Evolutionary conservation across 2,113 vertebrate species (phyloP), one percentile per base, ranked within the genome.

Genomic region (Centrocercus urophasianus): DNA sequence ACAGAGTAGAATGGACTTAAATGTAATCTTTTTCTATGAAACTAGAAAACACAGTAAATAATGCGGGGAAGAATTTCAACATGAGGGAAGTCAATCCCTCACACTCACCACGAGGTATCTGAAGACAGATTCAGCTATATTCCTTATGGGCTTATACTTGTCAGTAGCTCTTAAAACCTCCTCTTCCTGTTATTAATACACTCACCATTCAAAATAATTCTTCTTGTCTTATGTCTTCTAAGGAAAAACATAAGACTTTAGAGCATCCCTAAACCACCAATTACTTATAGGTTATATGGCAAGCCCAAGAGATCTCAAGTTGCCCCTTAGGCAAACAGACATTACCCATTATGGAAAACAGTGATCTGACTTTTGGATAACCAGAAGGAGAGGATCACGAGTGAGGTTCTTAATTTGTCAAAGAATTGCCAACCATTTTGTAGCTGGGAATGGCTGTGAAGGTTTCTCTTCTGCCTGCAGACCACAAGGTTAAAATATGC

Each of bases 281-380:
- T 93, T 95, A 88, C 50, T 73, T 94, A 63, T 80, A 84, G 95
- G 75, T 52, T 95, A 48, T 25, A 75, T 20, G 43, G 89, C 57
- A 93, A 96, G 45, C 83, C 36, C 20, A 56, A 70, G 52, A 95
- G 80, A 92, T 91, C 93, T 77, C 6, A 80, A 61, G 76, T 42
- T 88, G 56, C 61, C 76, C 88, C 40, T 91, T 0, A 0, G 88
- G 93, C 83, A 93, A 94, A 57, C 65, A 90, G 52, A 38, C 60
- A 2, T 91, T 89, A 83, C 43, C 72, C 42, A 50, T 92, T 85
- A 91, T 56, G 50, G 71, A 77, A 94, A 96, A 76, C 50, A 94
- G 67, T 4, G 25, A 92, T 94, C 73, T 84, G 83, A 90, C 22
- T 86, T 95, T 75, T 10, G 88, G 93, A 81, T 93, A 95, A 95